These are phyloP conservation scores for Arremon brunneinucha DNA, from an alignment of 2,797 vertebrate species.

Conservation along the genomic window DNA sequence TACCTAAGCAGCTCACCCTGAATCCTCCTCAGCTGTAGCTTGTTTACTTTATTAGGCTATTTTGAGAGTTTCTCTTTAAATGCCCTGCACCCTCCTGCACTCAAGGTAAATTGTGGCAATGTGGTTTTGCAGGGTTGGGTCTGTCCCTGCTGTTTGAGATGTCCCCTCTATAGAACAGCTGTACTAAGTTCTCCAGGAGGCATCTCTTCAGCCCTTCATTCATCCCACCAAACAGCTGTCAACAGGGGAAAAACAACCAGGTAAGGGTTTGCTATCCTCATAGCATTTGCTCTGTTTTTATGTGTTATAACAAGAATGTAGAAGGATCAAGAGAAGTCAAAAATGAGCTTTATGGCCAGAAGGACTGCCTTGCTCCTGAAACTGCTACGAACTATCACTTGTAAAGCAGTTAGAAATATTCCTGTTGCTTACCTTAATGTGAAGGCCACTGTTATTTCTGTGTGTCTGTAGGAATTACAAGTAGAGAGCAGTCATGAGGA, in stretches of 20 bases:
- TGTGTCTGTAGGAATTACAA: background rate
- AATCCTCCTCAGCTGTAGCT: background rate
- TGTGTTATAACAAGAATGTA: background rate
- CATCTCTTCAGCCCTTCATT: background rate
- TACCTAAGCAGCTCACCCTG: background rate
- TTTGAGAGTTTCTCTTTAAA: background rate
- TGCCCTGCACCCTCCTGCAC: background rate
- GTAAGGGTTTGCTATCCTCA: background rate
- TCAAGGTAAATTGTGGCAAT: background rate
- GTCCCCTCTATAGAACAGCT: accelerated
- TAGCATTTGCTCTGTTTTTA: background rate
- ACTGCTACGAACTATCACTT: accelerated
- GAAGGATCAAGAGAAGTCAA: background rate
- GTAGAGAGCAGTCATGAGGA: background rate
- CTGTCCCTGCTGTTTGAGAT: background rate
- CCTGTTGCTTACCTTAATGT: background rate
- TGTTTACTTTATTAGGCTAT: background rate
- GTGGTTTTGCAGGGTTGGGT: accelerated
- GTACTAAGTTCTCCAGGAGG: background rate
- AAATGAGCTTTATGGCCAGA: background rate
- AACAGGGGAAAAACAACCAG: background rate
- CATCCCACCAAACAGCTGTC: background rate
- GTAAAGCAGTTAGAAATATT: background rate
- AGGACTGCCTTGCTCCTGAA: background rate
- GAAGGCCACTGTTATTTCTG: background rate